These are phyloP conservation scores for Meteorus colon DNA, from an alignment of 2,888 invertebrate genomes.

Conservation along the genomic window DNA sequence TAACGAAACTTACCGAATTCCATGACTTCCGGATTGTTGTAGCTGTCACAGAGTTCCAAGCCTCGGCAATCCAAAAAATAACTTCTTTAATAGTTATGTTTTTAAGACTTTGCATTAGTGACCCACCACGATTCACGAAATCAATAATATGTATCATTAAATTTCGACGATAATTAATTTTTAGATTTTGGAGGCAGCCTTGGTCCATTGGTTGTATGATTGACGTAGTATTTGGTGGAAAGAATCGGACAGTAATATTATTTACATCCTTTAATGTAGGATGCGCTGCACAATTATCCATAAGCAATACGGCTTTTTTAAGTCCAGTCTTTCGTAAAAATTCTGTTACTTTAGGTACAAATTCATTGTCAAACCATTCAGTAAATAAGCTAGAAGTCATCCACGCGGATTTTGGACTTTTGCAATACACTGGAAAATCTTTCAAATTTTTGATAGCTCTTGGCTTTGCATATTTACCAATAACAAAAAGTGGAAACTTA, in stretches of 20 bases:
- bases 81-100: not conserved
- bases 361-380: no score
- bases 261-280: not conserved
- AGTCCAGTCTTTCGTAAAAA: no score
- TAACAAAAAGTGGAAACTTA: no score
- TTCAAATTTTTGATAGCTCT: no score
- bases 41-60: slow-evolving; percentile 2
- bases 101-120: not conserved
- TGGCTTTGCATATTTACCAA: no score
- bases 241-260: not conserved
- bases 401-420: no score
- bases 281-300: slow-evolving; percentile 27
- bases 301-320: slow-evolving; percentile 19
- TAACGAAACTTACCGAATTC: slow-evolving; percentile 25
- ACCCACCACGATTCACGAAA: slow-evolving; percentile 13
- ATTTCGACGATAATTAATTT: slow-evolving; percentile 18
- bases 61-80: not conserved
- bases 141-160: slow-evolving; percentile 33
- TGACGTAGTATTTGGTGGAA: slow-evolving; percentile 27
- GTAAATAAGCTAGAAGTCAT: no score
- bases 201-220: slow-evolving; percentile 34
- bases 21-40: slow-evolving; percentile 24
- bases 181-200: slow-evolving; percentile 33
- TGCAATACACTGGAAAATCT: no score
- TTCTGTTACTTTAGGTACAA: no score